A percentile compares a stretch with the other conserved stretches of the same genome.
Evolutionary conservation across 2,888 invertebrate genomes (phyloP).

Genomic region (Dorcus parallelipipedus): DNA sequence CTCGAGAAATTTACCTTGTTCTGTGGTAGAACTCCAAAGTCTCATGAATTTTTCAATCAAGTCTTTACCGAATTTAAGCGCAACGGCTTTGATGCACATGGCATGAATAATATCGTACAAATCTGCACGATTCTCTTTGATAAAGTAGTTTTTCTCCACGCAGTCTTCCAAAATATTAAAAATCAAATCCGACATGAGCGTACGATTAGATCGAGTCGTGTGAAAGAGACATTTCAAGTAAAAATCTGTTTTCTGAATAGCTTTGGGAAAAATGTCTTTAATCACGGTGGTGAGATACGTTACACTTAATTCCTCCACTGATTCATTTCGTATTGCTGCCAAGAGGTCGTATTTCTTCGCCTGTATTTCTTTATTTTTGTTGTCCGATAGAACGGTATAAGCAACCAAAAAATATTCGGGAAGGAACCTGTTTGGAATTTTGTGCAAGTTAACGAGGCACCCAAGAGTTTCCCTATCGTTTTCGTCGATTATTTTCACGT

Average conservation of each 20-base stretch:
- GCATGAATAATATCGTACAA: background rate
- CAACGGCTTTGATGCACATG: background rate
- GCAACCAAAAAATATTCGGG: background rate
- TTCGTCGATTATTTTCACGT: background rate
- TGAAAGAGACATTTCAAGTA: conserved; percentile 2
- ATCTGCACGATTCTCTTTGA: background rate
- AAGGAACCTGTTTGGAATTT: background rate
- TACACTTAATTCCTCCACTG: background rate
- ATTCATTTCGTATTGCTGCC: background rate
- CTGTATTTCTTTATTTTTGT: background rate
- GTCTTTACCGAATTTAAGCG: background rate
- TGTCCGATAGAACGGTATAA: background rate
- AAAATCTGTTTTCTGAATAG: background rate
- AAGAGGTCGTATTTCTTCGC: background rate
- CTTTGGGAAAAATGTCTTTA: background rate
- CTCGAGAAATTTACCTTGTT: background rate
- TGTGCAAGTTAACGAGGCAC: background rate
- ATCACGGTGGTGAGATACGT: background rate
- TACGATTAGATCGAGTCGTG: background rate
- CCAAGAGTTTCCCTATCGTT: background rate
- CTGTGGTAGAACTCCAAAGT: no score
- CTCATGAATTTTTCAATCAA: background rate
- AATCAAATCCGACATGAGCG: background rate
- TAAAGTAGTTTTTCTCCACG: background rate
- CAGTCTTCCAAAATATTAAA: background rate